phyloP scores from a whole-genome alignment of 2,113 vertebrate genomes.

The Spermophilus dauricus region DNA sequence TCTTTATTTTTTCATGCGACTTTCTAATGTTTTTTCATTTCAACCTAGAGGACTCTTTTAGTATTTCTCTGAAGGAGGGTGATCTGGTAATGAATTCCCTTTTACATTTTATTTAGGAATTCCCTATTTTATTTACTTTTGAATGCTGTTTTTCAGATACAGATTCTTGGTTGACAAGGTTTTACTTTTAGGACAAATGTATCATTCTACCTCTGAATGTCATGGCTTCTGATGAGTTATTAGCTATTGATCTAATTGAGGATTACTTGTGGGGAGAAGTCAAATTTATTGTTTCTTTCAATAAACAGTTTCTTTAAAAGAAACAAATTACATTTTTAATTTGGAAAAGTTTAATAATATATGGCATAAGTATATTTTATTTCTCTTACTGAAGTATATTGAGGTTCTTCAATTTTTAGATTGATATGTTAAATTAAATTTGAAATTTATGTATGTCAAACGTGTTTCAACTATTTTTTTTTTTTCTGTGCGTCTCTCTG shows the following conservation, averaged over 20 bases:
- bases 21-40: background rate
- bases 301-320: no score
- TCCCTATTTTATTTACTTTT: background rate
- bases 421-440: background rate
- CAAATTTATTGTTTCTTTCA: background rate
- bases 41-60: background rate
- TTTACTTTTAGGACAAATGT: background rate
- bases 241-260: background rate
- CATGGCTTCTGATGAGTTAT: background rate
- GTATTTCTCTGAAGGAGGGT: background rate
- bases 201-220: background rate
- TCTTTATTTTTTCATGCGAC: background rate
- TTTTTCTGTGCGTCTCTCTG: background rate
- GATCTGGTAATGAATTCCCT: background rate
- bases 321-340: background rate
- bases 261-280: background rate
- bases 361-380: background rate
- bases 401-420: background rate
- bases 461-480: background rate
- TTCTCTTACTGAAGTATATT: background rate
- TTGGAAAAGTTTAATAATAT: background rate
- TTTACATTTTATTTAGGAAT: background rate
- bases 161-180: background rate
- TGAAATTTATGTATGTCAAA: background rate
- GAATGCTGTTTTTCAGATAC: background rate